Conservation (phyloP, 2,888 invertebrate species). For the Sepiola atlantica region DNA sequence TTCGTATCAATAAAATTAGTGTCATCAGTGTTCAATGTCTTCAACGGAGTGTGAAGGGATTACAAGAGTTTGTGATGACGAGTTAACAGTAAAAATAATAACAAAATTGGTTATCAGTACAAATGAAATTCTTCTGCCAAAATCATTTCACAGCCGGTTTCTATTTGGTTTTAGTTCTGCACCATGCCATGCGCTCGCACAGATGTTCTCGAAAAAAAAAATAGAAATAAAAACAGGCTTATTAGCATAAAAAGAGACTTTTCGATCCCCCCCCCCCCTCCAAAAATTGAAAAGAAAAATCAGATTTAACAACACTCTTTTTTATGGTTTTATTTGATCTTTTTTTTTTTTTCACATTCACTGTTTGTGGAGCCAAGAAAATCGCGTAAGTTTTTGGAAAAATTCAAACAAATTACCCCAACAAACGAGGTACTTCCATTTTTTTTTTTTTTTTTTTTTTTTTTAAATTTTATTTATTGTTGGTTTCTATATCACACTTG, state of each 20-base stretch:
- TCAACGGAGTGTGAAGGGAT: neutral
- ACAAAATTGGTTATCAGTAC: neutral
- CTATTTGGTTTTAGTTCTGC: neutral
- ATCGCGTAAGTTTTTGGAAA: neutral
- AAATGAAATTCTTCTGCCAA: neutral
- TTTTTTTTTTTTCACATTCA: neutral
- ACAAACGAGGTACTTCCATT: neutral
- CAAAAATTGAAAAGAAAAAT: neutral
- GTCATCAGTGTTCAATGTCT: neutral
- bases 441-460: neutral
- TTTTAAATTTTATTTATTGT: neutral
- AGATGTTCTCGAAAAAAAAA: neutral
- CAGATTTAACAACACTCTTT: slow-evolving; percentile 4
- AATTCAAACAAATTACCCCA: slow-evolving; percentile 20
- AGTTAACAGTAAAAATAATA: neutral
- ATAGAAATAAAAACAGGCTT: neutral
- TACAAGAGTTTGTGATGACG: neutral
- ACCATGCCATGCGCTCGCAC: neutral
- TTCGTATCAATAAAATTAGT: neutral
- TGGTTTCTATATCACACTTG: neutral
- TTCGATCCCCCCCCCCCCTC: neutral
- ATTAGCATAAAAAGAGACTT: neutral
- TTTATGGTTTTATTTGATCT: slow-evolving; percentile 19
- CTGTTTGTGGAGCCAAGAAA: neutral
- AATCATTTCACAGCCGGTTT: neutral